Conservation (phyloP, 2,113 vertebrate species). For the Microtus oregoni region DNA sequence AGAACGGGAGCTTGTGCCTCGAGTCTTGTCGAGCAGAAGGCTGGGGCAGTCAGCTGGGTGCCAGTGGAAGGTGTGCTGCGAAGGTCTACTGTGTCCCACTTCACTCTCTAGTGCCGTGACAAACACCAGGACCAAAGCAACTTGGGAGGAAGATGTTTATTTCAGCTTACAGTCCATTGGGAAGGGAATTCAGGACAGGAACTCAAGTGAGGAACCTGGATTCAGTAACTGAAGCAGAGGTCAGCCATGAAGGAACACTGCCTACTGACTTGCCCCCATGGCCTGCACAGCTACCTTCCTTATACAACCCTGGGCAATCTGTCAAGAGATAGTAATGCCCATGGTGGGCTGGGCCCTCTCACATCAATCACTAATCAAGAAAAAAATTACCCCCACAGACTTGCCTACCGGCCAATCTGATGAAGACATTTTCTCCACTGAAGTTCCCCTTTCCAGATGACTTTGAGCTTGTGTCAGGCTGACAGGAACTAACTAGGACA, state of each 20-base stretch:
- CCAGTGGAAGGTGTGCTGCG: fast-evolving
- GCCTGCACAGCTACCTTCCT: not conserved
- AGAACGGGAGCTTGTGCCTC: fast-evolving
- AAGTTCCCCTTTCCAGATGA: not conserved
- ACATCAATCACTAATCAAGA: not conserved
- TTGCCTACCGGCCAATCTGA: not conserved
- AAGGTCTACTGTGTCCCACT: not conserved
- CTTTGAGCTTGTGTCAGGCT: not conserved
- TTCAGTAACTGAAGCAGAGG: too few relatives aligned
- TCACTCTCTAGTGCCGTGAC: not conserved
- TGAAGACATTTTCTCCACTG: not conserved
- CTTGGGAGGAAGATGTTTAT: not conserved
- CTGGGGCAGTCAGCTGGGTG: fast-evolving
- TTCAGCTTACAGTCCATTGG: not conserved
- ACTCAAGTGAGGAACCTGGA: not conserved
- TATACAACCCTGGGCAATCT: not conserved
- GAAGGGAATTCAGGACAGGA: not conserved
- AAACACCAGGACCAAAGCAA: not conserved
- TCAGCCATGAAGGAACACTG: not conserved
- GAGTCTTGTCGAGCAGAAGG: too few relatives aligned
- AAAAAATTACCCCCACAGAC: not conserved
- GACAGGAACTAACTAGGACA: not conserved
- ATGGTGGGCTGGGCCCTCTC: too few relatives aligned
- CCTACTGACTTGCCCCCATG: not conserved
- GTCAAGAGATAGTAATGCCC: not conserved